Conservation (phyloP, 2,113 vertebrate genomes). For the Mus spicilegus region DNA sequence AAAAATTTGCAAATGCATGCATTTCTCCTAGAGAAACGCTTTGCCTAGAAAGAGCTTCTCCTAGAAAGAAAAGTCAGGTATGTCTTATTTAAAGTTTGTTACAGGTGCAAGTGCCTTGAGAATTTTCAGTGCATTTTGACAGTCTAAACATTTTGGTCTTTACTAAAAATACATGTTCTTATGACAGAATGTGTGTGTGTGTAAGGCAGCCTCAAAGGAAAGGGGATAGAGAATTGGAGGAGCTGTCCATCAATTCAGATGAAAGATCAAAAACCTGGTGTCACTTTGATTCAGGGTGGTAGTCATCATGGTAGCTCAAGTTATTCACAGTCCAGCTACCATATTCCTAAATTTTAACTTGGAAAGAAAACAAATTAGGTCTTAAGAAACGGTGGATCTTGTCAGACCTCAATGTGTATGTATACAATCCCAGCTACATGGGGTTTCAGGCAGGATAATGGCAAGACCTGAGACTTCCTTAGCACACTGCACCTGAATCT, state of each 20-base stretch:
- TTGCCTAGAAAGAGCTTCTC: no score
- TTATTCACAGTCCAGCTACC: no score
- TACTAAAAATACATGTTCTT: not conserved
- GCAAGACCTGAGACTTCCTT: not conserved
- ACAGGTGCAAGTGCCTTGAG: not conserved
- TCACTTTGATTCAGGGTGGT: not conserved
- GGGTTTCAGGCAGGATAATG: not conserved
- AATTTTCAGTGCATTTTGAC: not conserved
- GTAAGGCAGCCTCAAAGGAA: not conserved
- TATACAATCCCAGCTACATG: not conserved
- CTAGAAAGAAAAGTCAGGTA: not conserved
- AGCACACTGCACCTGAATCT: not conserved
- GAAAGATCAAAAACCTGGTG: not conserved
- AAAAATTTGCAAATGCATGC: not conserved
- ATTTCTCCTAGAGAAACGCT: not conserved
- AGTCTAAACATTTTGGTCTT: not conserved
- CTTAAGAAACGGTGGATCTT: not conserved
- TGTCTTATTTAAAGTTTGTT: not conserved
- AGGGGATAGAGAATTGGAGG: not conserved
- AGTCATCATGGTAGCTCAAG: no score
- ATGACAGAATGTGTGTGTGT: no score
- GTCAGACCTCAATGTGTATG: fast-evolving
- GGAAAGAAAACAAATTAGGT: not conserved
- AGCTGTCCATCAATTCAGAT: not conserved
- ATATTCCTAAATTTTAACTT: not conserved